phyloP scores from a whole-genome alignment of 1,140 invertebrate genomes.

The Caenorhabditis tropicalis region DNA sequence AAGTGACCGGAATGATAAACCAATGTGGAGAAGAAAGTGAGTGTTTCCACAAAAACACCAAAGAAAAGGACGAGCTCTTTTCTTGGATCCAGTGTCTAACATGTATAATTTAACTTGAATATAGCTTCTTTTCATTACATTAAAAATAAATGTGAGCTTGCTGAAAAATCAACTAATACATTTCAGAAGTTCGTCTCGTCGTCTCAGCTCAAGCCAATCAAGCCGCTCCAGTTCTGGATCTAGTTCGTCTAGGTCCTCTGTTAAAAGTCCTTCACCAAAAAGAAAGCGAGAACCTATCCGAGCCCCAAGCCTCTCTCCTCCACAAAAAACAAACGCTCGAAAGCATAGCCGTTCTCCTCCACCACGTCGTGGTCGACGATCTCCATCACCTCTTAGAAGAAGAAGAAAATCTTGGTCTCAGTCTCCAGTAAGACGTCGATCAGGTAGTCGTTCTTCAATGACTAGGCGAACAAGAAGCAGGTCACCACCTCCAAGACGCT shows the following conservation, averaged over 20 bases:
- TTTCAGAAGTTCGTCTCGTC: neutral
- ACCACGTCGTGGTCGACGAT: neutral
- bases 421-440: neutral
- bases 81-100: too few species aligned
- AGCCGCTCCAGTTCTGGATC: conserved; percentile 13
- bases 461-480: neutral
- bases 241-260: neutral
- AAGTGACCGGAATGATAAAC: neutral
- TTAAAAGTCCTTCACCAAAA: neutral
- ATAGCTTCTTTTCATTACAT: neutral
- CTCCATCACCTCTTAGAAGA: neutral
- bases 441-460: neutral
- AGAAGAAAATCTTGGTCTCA: neutral
- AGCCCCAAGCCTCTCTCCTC: conserved; percentile 15
- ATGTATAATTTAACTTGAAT: too few species aligned
- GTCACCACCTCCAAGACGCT: neutral
- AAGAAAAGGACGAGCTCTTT: neutral
- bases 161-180: neutral
- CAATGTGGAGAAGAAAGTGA: neutral
- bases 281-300: neutral
- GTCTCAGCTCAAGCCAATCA: conserved; percentile 20
- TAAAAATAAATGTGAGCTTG: neutral
- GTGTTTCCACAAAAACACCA: too few species aligned
- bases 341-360: neutral
- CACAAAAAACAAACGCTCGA: neutral